Base-by-base conservation (phyloP, 2,113 vertebrate genomes). In the Solea senegalensis region DNA sequence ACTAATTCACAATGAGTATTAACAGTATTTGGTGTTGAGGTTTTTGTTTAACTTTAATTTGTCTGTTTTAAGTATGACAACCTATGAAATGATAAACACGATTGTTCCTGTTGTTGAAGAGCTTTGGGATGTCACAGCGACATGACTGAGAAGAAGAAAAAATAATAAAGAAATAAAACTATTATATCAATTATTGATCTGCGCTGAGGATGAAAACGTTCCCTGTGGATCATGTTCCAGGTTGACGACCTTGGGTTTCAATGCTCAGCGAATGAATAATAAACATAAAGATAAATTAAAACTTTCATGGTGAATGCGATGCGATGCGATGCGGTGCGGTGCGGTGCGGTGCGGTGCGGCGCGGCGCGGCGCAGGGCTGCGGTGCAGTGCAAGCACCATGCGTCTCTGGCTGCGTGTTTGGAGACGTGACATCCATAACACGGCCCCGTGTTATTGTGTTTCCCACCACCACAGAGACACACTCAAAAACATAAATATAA, bases 261-360 rank as follows among this genome's bases (percentile, higher is more conserved):
- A 15, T 15, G 43, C 44, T 56, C 39, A 15, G 21, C 51, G 51
- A 63, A 85, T 78, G 65, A 75, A 69, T 80, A 43, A 76, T 83
- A 73, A 40, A 74, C 21, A 21, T 21, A 21, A 83, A 75, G 73
- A 13, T 10, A 43, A 76, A 84, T 76, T 26, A 74, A 84, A 80
- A 78, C 50, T 86, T 78, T 56, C 26, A 10, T 10, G 44, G 40
- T 10, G 46, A n/a, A 64, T 4, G 51, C 0, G 39, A 3, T 8
- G 34, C 34, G 3, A 2, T 34, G 34, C 3, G 45, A 34, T 9
- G 49, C 43, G 43, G 7, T 7, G 34, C 34, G 3, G 34, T 5
- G 34, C 34, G 3, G 34, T 34, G 34, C 3, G 45, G 41, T 9
- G 49, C 43, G 43, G 7, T 7, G 34, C 34, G 3, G 34, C 2